These are phyloP conservation scores for Dicranocentrus wangi DNA, from an alignment of 2,888 invertebrate genomes.

Conservation along the genomic window DNA sequence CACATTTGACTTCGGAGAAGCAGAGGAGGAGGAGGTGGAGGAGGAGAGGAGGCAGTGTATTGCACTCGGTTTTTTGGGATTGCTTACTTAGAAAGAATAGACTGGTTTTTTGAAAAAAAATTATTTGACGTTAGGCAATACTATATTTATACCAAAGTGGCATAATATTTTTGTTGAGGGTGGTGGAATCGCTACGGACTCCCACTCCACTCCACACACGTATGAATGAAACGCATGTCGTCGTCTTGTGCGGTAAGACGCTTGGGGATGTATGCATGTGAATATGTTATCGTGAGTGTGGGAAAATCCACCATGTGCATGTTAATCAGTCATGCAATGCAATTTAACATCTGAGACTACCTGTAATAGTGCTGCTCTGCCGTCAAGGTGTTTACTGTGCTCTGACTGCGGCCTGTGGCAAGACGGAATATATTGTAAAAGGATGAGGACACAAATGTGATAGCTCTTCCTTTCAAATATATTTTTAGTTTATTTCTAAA, in stretches of 20 bases:
- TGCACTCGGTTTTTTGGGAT: no score
- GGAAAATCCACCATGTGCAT: conserved; percentile 57
- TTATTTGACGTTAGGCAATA: neutral
- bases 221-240: neutral
- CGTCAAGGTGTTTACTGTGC: neutral
- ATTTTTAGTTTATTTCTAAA: neutral
- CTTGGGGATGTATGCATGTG: conserved; percentile 22
- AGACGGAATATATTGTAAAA: neutral
- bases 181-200: neutral
- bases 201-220: neutral
- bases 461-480: neutral
- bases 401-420: neutral
- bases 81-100: no score
- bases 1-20: no score
- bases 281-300: conserved; percentile 60
- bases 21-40: no score
- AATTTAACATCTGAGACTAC: neutral
- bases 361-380: neutral
- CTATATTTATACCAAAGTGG: neutral
- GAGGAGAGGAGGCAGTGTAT: no score
- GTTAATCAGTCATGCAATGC: conserved; percentile 20
- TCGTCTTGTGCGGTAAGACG: neutral
- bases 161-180: neutral
- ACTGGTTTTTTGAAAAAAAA: neutral
- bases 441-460: neutral